A percentile compares a stretch with the other conserved stretches of the same genome.
phyloP scores from a whole-genome alignment of 2,888 invertebrate species.

The Tyria jacobaeae region DNA sequence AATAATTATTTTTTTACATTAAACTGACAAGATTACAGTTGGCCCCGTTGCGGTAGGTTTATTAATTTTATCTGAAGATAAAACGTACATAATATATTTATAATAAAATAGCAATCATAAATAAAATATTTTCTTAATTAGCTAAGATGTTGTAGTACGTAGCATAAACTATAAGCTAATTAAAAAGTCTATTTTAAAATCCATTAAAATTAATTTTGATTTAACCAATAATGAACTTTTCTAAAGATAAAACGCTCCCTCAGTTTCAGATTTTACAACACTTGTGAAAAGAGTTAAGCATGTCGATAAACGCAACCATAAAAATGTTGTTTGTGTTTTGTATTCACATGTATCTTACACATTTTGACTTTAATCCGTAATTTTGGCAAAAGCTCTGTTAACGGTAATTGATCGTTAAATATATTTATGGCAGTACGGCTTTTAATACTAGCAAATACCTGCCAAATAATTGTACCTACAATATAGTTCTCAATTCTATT shows the following conservation, averaged over 20 bases:
- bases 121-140: too few relatives aligned
- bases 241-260: background rate
- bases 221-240: background rate
- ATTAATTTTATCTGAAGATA: too few relatives aligned
- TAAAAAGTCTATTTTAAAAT: background rate
- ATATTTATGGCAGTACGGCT: background rate
- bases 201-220: too few relatives aligned
- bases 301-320: conserved; percentile 11
- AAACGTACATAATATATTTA: too few relatives aligned
- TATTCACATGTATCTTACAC: conserved; percentile 35
- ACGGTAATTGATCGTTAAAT: conserved; percentile 56
- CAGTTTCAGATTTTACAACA: background rate
- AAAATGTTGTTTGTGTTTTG: conserved; percentile 27
- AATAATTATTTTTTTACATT: background rate
- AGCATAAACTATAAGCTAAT: background rate
- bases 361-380: conserved; percentile 53
- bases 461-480: conserved; percentile 31
- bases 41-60: too few relatives aligned
- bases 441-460: conserved; percentile 43
- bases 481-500: conserved; percentile 30
- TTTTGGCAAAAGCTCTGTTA: conserved; percentile 39
- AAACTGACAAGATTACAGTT: too few relatives aligned
- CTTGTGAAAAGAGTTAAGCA: conserved; percentile 14
- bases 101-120: too few relatives aligned
- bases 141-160: background rate